Evolutionary conservation across 2,888 invertebrate genomes (phyloP).

Genomic region (Eledona agricola): DNA sequence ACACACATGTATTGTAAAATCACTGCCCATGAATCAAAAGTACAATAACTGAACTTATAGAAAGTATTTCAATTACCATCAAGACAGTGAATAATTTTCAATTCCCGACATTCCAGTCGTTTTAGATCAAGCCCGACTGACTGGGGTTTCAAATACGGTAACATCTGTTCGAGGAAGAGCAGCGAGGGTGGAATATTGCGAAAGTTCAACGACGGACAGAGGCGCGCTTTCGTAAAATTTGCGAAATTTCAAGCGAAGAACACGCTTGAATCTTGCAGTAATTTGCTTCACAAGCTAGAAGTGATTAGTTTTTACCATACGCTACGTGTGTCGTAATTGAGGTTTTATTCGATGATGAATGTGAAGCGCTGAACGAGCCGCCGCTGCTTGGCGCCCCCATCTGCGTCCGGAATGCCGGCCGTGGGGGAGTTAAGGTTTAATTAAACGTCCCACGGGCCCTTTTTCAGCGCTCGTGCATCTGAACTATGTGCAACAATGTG

Average conservation of each 20-base stretch:
- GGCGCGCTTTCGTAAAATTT: conserved; percentile 5
- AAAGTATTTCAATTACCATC: conserved; percentile 57
- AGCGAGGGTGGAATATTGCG: conserved; percentile 43
- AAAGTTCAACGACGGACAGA: conserved; percentile 33
- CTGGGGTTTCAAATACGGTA: conserved; percentile 46
- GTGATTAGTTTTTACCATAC: too few species aligned
- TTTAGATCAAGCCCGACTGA: conserved; percentile 38
- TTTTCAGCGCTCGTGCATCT: conserved; percentile 54
- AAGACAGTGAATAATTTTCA: conserved; percentile 56
- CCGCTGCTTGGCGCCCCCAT: conserved; percentile 29
- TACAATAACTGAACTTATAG: conserved; percentile 53
- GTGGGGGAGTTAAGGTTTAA: conserved; percentile 59
- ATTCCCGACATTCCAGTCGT: conserved; percentile 49
- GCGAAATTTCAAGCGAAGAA: too few species aligned
- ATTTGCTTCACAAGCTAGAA: too few species aligned
- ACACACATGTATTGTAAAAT: conserved; percentile 6
- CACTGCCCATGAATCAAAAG: conserved; percentile 45
- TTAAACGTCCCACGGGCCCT: conserved; percentile 62
- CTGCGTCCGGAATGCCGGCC: conserved; percentile 62
- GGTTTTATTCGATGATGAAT: too few species aligned
- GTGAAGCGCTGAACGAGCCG: too few species aligned
- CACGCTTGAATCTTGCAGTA: too few species aligned
- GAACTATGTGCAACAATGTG: conserved; percentile 49
- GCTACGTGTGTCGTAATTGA: too few species aligned
- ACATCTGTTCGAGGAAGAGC: conserved; percentile 53